Base-by-base conservation (phyloP, 2,888 invertebrate species). In the Rhagophthalmus giganteus region DNA sequence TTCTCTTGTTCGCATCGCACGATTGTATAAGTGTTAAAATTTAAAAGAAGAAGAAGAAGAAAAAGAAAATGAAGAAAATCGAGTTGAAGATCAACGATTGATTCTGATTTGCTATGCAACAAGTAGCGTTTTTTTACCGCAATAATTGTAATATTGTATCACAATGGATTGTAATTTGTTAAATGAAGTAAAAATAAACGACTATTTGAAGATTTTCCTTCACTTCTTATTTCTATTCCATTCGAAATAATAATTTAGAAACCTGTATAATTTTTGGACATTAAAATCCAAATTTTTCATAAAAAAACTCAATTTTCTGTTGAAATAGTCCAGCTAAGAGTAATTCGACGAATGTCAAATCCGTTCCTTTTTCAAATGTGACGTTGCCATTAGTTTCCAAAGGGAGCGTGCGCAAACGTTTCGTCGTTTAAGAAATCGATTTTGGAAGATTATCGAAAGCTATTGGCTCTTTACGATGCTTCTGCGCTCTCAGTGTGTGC, bases 101-200 rank as follows among this genome's bases (percentile, higher is more conserved):
- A 38, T 45, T 46, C 39, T 40, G 40, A 38, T 45, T 51, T 46
- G 40, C 45, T 35, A 46, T 51, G 45, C 52, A 59, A 61, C 52
- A 61, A 66, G 63, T 64, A 70, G 67, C 70, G 69, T 72, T 72
- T 72, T n/a, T 71, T 65, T 71, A 68, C 64, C 62, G 61, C 56
- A 57, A 68, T 69, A 72, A 72, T 73, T 73, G 72, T 73, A 70
- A 70, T 66, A 71, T 69, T 73, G 71, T 72, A 70, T 72, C 71
- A 73, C 68, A 70, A 72, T 74, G 73, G 73, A 73, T 74, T 74
- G 75, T 74, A 74, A 66, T 74, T 74, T 74, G 74, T 75, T 74
- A 73, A 64, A 71, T 68, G 69, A 72, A 72, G 70, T 74, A 71
- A 65, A 67, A 72, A 67, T 67, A 67, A 67, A 66, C 57, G 58